Evolutionary conservation across 2,888 invertebrate genomes (phyloP).

Genomic region (Cantharis rufa): DNA sequence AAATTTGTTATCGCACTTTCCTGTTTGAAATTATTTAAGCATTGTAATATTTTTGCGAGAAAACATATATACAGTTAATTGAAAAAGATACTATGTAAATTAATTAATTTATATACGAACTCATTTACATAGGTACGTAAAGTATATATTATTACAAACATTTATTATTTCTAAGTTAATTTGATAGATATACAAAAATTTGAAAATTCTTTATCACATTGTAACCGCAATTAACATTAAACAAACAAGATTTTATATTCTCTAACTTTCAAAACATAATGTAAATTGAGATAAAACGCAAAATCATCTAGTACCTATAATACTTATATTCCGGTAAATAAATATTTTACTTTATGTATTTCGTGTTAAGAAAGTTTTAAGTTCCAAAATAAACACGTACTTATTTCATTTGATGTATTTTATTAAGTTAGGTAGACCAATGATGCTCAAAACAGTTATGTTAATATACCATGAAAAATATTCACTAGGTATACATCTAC

Average conservation of each 20-base stretch:
- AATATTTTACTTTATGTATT: not conserved
- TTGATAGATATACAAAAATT: not conserved
- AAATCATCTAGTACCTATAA: not conserved
- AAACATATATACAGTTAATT: no score
- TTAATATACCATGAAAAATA: not conserved
- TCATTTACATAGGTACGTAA: no score
- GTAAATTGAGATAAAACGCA: not conserved
- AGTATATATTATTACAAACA: no score
- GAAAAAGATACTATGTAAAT: no score
- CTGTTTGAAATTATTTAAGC: no score
- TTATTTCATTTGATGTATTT: not conserved
- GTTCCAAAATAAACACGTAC: not conserved
- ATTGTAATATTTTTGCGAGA: no score
- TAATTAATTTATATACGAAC: no score
- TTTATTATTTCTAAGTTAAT: not conserved
- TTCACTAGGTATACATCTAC: not conserved
- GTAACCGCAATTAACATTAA: not conserved
- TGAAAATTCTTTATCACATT: not conserved
- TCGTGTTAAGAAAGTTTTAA: not conserved
- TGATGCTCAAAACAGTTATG: not conserved
- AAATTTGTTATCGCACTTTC: no score
- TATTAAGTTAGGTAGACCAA: not conserved
- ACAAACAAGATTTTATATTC: not conserved
- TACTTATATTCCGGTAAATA: not conserved
- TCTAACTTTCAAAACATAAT: not conserved